Evolutionary conservation across 2,888 invertebrate genomes (phyloP).

Genomic region (Bugula neritina): DNA sequence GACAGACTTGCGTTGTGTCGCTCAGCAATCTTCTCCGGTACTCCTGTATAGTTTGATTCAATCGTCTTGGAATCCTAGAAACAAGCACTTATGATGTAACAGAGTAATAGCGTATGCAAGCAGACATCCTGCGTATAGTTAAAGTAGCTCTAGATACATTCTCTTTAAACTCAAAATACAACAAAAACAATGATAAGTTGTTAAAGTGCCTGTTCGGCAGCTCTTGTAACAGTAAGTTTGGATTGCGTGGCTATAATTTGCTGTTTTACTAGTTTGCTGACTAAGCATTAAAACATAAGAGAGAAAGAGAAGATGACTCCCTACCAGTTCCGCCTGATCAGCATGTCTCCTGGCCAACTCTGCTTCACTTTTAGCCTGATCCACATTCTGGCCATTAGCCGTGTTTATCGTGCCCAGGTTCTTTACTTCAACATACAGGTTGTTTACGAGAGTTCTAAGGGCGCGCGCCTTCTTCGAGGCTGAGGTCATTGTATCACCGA

Average conservation of each 20-base stretch:
- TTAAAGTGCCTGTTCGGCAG: too few relatives aligned
- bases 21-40: slow-evolving; percentile 66
- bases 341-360: slow-evolving; percentile 68
- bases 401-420: slow-evolving; percentile 73
- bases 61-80: slow-evolving; percentile 54
- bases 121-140: too few relatives aligned
- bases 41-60: slow-evolving; percentile 66
- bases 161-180: too few relatives aligned
- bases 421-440: slow-evolving; percentile 66
- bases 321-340: slow-evolving; percentile 42
- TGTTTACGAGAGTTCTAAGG: slow-evolving; percentile 70
- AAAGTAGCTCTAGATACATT: too few relatives aligned
- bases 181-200: too few relatives aligned
- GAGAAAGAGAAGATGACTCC: too few relatives aligned
- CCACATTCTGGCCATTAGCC: slow-evolving; percentile 74
- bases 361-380: slow-evolving; percentile 67
- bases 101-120: too few relatives aligned
- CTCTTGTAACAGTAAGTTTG: too few relatives aligned
- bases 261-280: too few relatives aligned
- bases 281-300: too few relatives aligned
- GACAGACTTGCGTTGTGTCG: slow-evolving; percentile 68
- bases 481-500: slow-evolving; percentile 71
- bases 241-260: too few relatives aligned
- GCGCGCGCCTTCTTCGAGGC: slow-evolving; percentile 74
- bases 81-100: too few relatives aligned